These are phyloP conservation scores for Danaus melanippus DNA, from an alignment of 1,140 invertebrate species.

Conservation along the genomic window DNA sequence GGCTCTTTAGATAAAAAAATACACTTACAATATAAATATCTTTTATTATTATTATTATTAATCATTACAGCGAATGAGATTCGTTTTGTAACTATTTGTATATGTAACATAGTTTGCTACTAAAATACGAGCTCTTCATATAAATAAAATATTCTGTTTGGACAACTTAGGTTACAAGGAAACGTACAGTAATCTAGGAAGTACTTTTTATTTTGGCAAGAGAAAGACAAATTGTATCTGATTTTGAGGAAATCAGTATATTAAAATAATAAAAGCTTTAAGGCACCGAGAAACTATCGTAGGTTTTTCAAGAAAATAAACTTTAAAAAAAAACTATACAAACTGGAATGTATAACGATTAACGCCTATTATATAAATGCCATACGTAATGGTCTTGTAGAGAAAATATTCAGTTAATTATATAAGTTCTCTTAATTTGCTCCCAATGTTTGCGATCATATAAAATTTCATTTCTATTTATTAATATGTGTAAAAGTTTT, in stretches of 20 bases:
- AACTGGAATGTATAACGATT: slow-evolving; percentile 48
- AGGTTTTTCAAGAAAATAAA: too few relatives aligned
- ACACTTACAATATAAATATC: slow-evolving; percentile 4
- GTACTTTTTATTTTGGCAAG: too few relatives aligned
- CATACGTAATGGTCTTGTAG: slow-evolving; percentile 8
- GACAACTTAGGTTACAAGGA: too few relatives aligned
- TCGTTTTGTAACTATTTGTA: neutral
- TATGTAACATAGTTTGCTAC: too few relatives aligned
- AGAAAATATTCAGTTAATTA: slow-evolving; percentile 16
- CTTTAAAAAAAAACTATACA: slow-evolving; percentile 18
- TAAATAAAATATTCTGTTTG: too few relatives aligned
- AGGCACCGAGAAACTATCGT: slow-evolving; percentile 23
- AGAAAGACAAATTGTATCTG: too few relatives aligned
- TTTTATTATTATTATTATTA: neutral
- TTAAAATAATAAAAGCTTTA: slow-evolving; percentile 6
- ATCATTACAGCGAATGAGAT: slow-evolving; percentile 3
- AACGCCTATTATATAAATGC: slow-evolving; percentile 39
- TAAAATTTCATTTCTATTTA: too few relatives aligned
- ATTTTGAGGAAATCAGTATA: neutral
- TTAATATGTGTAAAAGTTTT: too few relatives aligned
- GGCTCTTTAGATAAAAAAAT: slow-evolving; percentile 1
- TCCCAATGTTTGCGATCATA: slow-evolving; percentile 32
- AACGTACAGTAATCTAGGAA: too few relatives aligned
- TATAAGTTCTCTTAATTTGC: slow-evolving; percentile 42
- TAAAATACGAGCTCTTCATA: too few relatives aligned